These are phyloP conservation scores for Halocynthia roretzi DNA, from an alignment of 23 tunicate species.

Conservation along the genomic window DNA sequence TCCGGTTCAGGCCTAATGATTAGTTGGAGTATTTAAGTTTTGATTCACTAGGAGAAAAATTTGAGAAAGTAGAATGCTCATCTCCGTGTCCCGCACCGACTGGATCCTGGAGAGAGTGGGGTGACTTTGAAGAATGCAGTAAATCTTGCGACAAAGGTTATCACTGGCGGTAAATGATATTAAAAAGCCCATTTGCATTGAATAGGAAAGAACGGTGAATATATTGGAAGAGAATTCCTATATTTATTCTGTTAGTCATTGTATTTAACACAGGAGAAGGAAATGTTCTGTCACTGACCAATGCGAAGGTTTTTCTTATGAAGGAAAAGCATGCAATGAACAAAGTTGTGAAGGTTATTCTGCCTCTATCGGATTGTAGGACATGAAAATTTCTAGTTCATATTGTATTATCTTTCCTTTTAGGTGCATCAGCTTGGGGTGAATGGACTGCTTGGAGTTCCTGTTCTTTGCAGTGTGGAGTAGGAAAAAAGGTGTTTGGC, in stretches of 20 bases:
- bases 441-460: slow-evolving; percentile 1
- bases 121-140: background rate
- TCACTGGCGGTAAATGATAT: background rate
- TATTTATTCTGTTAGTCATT: background rate
- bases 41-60: background rate
- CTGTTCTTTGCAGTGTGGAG: slow-evolving; percentile 1
- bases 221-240: too few species aligned
- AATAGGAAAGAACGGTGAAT: too few species aligned
- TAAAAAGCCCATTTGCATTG: background rate
- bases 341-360: slow-evolving; percentile 8
- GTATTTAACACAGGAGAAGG: background rate
- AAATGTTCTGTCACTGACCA: background rate
- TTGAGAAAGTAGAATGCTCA: background rate
- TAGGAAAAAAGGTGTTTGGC: background rate
- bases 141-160: background rate
- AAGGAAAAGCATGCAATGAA: background rate
- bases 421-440: background rate
- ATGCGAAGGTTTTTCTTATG: background rate
- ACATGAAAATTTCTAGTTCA: background rate
- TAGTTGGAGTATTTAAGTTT: too few species aligned
- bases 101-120: slow-evolving; percentile 2
- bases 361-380: background rate
- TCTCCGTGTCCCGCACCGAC: background rate
- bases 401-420: background rate
- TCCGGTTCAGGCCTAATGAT: background rate